phyloP scores from a whole-genome alignment of 2,797 vertebrate genomes.

The Danio kyathit region DNA sequence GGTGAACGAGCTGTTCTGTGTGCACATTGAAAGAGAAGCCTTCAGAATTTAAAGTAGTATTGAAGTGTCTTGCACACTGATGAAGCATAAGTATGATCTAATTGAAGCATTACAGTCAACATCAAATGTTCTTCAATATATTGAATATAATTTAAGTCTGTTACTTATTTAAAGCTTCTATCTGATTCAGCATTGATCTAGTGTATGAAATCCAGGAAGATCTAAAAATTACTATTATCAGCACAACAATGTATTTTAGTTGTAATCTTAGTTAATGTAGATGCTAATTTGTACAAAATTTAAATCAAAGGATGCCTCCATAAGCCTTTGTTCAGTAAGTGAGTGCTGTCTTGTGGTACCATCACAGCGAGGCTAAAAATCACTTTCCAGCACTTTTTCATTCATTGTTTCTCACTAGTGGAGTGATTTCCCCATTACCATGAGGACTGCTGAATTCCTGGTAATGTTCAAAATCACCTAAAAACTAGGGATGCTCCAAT shows the following conservation, averaged over 20 bases:
- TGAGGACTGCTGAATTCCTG: not conserved
- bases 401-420: not conserved
- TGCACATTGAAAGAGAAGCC: slow-evolving; percentile 10
- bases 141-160: not conserved
- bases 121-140: slow-evolving; percentile 1
- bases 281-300: too few species aligned
- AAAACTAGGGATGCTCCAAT: too few species aligned
- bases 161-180: too few species aligned
- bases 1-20: slow-evolving; percentile 87
- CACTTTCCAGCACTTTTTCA: not conserved
- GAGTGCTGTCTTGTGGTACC: too few species aligned
- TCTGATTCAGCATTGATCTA: not conserved
- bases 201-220: not conserved
- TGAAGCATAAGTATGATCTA: not conserved
- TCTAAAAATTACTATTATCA: not conserved
- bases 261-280: too few species aligned
- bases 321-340: too few species aligned
- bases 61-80: not conserved
- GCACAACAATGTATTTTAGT: not conserved
- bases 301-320: too few species aligned
- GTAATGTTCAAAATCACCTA: not conserved
- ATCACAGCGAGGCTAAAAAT: not conserved
- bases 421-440: not conserved
- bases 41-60: not conserved
- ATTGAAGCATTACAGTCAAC: not conserved